A percentile compares a stretch with the other conserved stretches of the same genome.
Conservation (phyloP, 2,888 invertebrate species). For the Pherbina coryleti region DNA sequence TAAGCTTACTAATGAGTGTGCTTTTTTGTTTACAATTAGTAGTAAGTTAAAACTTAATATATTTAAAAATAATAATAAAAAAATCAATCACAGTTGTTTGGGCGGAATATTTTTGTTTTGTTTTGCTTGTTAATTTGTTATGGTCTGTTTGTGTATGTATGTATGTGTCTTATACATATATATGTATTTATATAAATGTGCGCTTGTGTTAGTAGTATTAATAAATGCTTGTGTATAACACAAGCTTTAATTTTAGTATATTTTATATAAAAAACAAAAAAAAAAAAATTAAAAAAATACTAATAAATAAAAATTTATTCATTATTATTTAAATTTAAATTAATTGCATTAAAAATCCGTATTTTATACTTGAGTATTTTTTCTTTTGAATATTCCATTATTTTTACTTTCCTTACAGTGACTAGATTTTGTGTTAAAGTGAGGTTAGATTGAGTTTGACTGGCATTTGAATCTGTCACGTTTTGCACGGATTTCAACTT, state of each 20-base stretch:
- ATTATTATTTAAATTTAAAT: slow-evolving; percentile 32
- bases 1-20: neutral
- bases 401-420: slow-evolving; percentile 58
- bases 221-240: slow-evolving; percentile 51
- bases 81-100: slow-evolving; percentile 68
- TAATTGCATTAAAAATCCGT: slow-evolving; percentile 58
- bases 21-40: slow-evolving; percentile 40
- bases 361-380: slow-evolving; percentile 68
- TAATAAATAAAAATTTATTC: slow-evolving; percentile 24
- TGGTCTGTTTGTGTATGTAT: slow-evolving; percentile 3
- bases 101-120: slow-evolving; percentile 60
- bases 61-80: slow-evolving; percentile 50
- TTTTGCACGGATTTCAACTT: neutral
- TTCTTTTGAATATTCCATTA: slow-evolving; percentile 47
- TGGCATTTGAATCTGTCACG: slow-evolving; percentile 27
- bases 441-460: slow-evolving; percentile 34
- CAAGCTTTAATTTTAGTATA: slow-evolving; percentile 43
- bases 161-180: slow-evolving; percentile 30
- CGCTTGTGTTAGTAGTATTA: slow-evolving; percentile 31
- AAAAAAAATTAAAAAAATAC: slow-evolving; percentile 35
- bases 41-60: slow-evolving; percentile 46
- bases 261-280: slow-evolving; percentile 38
- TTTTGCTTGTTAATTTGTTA: slow-evolving; percentile 34
- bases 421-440: slow-evolving; percentile 59
- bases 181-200: slow-evolving; percentile 29